These are phyloP conservation scores for Dynastes maya DNA, from an alignment of 2,888 invertebrate genomes.

Conservation along the genomic window DNA sequence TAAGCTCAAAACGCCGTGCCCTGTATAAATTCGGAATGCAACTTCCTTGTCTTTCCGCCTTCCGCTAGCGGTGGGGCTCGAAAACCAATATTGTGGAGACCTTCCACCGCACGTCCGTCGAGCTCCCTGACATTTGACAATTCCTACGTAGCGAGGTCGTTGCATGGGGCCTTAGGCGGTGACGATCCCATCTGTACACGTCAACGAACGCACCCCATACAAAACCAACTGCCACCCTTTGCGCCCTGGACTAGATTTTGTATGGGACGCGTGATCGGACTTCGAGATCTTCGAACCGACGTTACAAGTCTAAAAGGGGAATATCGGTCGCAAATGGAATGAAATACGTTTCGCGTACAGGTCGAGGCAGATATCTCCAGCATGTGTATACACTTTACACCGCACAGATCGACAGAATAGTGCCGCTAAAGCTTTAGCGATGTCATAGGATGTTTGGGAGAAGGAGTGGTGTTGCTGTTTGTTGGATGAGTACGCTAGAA, in stretches of 20 bases:
- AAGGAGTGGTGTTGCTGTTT: no score
- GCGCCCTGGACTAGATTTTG: conserved; percentile 58
- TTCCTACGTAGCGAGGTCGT: not conserved
- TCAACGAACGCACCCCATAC: no score
- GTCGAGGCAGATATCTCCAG: no score
- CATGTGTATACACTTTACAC: no score
- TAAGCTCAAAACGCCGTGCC: no score
- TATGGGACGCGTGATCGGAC: conserved; percentile 59
- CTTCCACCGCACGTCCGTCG: not conserved
- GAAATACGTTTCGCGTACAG: conserved; percentile 52
- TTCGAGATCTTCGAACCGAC: conserved; percentile 33
- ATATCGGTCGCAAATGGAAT: conserved; percentile 59
- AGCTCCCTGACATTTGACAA: conserved; percentile 2
- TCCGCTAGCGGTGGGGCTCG: not conserved
- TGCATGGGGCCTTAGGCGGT: not conserved
- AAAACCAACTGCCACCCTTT: conserved; percentile 45
- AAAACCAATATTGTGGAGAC: not conserved
- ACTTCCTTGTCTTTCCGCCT: no score
- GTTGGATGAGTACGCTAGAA: no score
- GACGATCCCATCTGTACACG: not conserved
- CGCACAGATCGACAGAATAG: no score
- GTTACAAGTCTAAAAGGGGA: conserved; percentile 54
- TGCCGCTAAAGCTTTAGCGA: no score
- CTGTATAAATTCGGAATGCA: no score
- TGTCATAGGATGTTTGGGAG: no score